Conservation (phyloP, 2,797 vertebrate species). For the Tympanoctomys barrerae region DNA sequence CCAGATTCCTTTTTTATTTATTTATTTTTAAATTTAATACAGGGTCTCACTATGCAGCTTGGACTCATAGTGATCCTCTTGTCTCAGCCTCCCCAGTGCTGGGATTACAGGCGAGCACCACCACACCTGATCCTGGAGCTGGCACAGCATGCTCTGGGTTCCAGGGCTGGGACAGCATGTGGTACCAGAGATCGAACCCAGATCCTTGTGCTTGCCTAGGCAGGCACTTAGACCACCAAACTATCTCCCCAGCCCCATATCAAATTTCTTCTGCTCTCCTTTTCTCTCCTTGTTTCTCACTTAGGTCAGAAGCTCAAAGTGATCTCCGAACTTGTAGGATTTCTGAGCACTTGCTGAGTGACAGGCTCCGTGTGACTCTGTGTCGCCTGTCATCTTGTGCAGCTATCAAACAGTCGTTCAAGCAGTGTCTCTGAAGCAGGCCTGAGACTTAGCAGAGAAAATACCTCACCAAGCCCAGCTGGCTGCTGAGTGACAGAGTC, state of each 20-base stretch:
- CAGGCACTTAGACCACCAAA: no score
- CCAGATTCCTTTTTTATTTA: background rate
- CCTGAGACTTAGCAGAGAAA: background rate
- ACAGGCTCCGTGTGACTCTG: background rate
- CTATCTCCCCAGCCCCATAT: background rate
- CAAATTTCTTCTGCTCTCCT: background rate
- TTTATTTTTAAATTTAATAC: no score
- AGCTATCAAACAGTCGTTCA: background rate
- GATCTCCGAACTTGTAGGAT: background rate
- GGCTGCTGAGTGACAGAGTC: background rate
- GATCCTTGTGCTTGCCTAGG: no score
- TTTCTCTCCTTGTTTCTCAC: background rate
- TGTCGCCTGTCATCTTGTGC: background rate
- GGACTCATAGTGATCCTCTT: no score
- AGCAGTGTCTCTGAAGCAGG: background rate
- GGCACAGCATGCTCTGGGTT: no score
- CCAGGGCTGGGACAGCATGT: no score
- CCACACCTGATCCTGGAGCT: no score
- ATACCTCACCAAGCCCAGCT: background rate
- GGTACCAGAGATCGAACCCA: no score
- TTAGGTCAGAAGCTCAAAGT: background rate
- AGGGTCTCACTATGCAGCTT: no score
- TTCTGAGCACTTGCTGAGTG: background rate
- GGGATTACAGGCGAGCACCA: no score
- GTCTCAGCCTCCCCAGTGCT: no score